These are phyloP conservation scores for Carassius carassius DNA, from an alignment of 2,113 vertebrate genomes.

Conservation along the genomic window DNA sequence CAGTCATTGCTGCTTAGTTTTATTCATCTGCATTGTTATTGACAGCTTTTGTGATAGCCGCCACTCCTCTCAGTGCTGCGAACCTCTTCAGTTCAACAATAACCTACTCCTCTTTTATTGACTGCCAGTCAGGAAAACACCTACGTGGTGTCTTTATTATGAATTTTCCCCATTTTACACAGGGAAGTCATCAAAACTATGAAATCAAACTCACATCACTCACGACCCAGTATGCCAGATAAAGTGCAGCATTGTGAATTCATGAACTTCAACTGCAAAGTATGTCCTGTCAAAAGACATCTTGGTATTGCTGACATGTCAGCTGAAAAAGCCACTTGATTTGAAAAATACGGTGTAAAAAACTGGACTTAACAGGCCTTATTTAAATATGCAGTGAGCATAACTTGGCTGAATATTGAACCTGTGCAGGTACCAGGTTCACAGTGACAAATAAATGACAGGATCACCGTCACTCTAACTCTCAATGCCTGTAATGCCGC, in stretches of 20 bases:
- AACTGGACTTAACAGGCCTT: background rate
- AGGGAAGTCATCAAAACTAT: background rate
- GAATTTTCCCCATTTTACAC: background rate
- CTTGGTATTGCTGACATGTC: background rate
- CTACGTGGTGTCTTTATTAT: background rate
- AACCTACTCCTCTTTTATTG: background rate
- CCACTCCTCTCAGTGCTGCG: background rate
- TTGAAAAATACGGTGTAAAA: background rate
- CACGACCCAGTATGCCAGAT: background rate
- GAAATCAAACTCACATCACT: background rate
- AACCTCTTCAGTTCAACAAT: background rate
- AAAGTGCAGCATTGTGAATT: background rate
- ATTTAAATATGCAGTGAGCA: background rate
- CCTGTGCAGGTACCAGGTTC: background rate
- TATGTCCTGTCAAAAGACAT: background rate
- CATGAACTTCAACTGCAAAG: background rate
- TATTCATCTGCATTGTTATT: constrained; percentile 33
- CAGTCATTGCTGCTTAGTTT: constrained; percentile 51
- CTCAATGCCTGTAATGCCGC: background rate
- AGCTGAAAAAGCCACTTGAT: background rate
- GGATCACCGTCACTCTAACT: background rate
- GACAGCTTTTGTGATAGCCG: constrained; percentile 28
- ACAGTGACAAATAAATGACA: constrained; percentile 29
- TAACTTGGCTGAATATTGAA: background rate
- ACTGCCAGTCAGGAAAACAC: background rate